phyloP scores from a whole-genome alignment of 2,113 vertebrate genomes.

The Myocastor coypus region DNA sequence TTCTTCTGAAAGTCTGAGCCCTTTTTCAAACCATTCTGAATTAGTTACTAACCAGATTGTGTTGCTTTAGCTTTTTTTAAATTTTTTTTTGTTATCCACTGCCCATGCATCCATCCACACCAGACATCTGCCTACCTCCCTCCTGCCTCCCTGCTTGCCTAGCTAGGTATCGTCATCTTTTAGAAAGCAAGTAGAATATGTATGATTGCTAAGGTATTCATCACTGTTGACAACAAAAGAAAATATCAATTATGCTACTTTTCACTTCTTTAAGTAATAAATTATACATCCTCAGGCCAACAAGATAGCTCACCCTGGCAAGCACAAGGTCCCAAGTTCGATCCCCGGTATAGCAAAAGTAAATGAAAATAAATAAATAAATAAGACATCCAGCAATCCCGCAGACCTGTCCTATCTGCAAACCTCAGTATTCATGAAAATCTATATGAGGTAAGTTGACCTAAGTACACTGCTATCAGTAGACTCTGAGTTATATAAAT shows the following conservation, averaged over 20 bases:
- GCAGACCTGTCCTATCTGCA: not conserved
- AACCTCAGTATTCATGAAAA: not conserved
- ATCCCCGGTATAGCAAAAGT: no score
- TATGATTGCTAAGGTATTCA: conserved; percentile 21
- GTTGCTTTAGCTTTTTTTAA: not conserved
- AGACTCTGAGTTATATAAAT: not conserved
- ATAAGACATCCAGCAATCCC: not conserved
- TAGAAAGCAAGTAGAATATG: not conserved
- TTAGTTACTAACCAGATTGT: not conserved
- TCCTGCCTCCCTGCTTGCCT: not conserved
- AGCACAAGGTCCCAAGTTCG: no score
- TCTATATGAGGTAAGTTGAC: not conserved
- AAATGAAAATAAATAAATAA: not conserved
- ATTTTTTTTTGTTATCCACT: not conserved
- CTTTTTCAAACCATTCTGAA: conserved; percentile 1
- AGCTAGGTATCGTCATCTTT: not conserved
- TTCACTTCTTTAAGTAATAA: conserved; percentile 46
- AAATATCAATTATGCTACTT: conserved; percentile 8
- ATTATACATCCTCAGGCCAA: not conserved
- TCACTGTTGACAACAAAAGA: conserved; percentile 11
- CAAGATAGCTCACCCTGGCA: no score
- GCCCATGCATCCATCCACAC: no score
- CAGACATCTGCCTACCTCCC: no score
- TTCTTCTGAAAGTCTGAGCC: not conserved
- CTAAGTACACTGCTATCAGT: not conserved